phyloP scores from a whole-genome alignment of 30 jellyfish, hydroid and myxozoan species.

The Rhopilema esculentum region DNA sequence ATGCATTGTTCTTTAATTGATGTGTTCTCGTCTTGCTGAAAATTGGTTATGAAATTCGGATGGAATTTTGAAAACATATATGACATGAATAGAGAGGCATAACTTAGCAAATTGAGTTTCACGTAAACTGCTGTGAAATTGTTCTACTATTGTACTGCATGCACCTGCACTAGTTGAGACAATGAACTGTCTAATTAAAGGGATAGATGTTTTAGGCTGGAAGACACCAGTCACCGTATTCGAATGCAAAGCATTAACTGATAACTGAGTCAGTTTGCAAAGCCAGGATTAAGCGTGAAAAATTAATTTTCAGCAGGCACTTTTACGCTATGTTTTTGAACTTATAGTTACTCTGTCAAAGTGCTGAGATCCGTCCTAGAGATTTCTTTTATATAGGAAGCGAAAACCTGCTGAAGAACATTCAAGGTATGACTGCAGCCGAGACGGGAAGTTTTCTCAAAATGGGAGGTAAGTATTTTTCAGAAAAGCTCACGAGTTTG shows the following conservation, averaged over 20 bases:
- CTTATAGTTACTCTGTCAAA: background rate
- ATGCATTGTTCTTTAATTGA: background rate
- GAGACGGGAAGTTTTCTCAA: background rate
- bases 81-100: constrained; percentile 15
- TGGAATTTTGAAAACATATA: constrained; percentile 1
- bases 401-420: background rate
- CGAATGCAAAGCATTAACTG: constrained; percentile 41
- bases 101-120: constrained; percentile 1
- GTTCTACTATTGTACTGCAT: background rate
- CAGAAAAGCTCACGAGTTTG: background rate
- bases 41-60: background rate
- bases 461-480: background rate
- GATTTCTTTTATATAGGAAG: background rate
- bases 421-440: background rate
- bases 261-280: constrained; percentile 5
- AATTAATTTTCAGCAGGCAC: background rate
- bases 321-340: background rate
- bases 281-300: background rate
- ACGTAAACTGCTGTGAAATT: constrained; percentile 19
- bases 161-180: constrained; percentile 44
- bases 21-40: background rate
- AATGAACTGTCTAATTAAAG: constrained; percentile 26
- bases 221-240: constrained; percentile 41
- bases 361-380: background rate
- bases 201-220: background rate